Evolutionary conservation across 2,113 vertebrate species (phyloP), one percentile per base, ranked within the genome.

Genomic region (Syrrhaptes paradoxus): DNA sequence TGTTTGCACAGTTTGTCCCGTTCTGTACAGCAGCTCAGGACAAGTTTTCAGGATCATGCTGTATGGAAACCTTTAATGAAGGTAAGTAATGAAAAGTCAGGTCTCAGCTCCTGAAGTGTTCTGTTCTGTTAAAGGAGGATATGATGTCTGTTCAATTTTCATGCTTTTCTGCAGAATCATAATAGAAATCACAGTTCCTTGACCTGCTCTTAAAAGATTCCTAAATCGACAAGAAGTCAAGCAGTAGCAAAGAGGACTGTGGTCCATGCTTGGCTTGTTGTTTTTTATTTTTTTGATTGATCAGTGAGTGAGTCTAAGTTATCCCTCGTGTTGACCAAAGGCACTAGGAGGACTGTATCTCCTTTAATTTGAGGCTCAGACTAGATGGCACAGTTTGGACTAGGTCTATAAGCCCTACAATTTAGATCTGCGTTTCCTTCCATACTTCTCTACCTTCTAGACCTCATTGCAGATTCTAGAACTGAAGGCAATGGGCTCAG

Each of bases 11-110:
- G 99, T 98, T 99, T 99, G 75, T 99, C 99, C 34, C 99, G 99
- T 92, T 99, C 99, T 38, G 99, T 99, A 96, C 99, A 99, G 98
- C 99, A 99, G 97, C 98, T 99, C 90, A 98, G 99, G 96, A 99
- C 99, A 66, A 99, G 99, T 97, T 99, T 99, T 97, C 99, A 99
- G 68, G 99, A 99, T 97, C 99, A 99, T 28, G 99, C 99, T 2
- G 99, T 99, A 79, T 99, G 99, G 99, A 99, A 99, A 91, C 99
- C 99, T 58, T 98, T 99, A 94, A 99, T 99, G 99, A 99, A 99
- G 99, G 99, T 99, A 92, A 94, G 97, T 75, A 46, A 82, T 67
- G 57, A 65, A 12, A 20, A 71, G 77, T 26, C 43, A 75, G 32
- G 19, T 61, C n/a, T 74, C 36, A 25, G 4, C 34, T 29, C 22